These are phyloP conservation scores for Caenorhabditis latens DNA, from an alignment of 1,140 invertebrate species.

Conservation along the genomic window DNA sequence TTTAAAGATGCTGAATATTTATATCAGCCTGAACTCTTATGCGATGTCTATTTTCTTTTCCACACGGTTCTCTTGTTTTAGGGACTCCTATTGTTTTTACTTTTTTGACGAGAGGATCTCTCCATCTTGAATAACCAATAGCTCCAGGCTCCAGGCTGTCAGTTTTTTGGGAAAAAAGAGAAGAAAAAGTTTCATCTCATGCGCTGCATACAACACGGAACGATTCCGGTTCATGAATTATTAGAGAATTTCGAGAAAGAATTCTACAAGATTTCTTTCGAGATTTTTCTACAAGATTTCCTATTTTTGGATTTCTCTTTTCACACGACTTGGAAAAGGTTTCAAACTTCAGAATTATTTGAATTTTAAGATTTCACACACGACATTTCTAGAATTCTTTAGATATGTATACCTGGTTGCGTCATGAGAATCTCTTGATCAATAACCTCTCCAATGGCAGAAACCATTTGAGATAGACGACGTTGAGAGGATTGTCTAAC, in stretches of 20 bases:
- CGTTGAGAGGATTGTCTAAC: constrained; percentile 62
- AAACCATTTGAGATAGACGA: constrained; percentile 65
- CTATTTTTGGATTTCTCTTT: no score
- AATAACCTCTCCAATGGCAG: constrained; percentile 66
- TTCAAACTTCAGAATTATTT: no score
- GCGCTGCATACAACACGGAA: constrained; percentile 20
- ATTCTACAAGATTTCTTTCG: background rate
- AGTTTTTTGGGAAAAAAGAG: background rate
- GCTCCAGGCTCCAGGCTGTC: background rate
- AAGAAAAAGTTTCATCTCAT: constrained; percentile 9
- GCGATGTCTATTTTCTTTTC: background rate
- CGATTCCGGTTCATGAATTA: constrained; percentile 36
- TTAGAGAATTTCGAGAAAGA: background rate
- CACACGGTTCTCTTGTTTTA: background rate
- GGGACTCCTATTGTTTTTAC: background rate
- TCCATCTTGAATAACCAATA: background rate
- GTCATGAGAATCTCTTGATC: constrained; percentile 63
- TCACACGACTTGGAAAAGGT: no score
- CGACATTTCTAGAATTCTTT: background rate
- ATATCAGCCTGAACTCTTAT: background rate
- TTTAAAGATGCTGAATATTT: background rate
- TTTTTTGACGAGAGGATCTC: background rate
- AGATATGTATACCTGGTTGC: constrained; percentile 18
- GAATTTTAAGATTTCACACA: no score
- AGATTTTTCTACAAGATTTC: background rate